phyloP scores from a whole-genome alignment of 2,113 vertebrate genomes.

The Melanerpes formicivorus region DNA sequence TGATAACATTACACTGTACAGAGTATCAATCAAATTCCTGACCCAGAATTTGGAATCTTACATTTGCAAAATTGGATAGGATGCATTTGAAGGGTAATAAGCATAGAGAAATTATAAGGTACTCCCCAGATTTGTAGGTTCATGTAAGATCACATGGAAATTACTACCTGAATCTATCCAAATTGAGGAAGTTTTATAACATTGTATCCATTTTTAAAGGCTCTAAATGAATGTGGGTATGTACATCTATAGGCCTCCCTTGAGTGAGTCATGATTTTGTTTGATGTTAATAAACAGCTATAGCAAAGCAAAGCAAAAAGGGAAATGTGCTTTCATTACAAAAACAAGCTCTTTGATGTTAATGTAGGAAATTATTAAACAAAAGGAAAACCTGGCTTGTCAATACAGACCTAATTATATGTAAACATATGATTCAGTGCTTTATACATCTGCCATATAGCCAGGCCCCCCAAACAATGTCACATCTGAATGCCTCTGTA shows the following conservation, averaged over 20 bases:
- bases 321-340: conserved; percentile 58
- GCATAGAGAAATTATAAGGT: background rate
- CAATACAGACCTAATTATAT: conserved; percentile 73
- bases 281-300: conserved; percentile 37
- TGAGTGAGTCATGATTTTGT: background rate
- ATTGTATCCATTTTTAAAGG: background rate
- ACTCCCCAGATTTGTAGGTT: background rate
- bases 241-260: background rate
- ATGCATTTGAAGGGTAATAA: background rate
- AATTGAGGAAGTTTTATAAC: background rate
- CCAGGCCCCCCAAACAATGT: conserved; percentile 73
- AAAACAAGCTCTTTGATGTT: conserved; percentile 73
- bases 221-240: background rate
- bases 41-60: background rate
- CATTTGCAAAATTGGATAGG: background rate
- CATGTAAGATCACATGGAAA: background rate
- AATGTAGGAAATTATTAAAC: conserved; percentile 75
- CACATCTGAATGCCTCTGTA: conserved; percentile 76
- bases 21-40: background rate
- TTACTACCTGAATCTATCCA: background rate
- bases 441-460: conserved; percentile 76
- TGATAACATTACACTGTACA: background rate
- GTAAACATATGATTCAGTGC: conserved; percentile 73
- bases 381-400: conserved; percentile 74
- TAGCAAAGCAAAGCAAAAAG: conserved; percentile 40